phyloP scores from a whole-genome alignment of 1,140 invertebrate species.

The Drosophila asahinai region DNA sequence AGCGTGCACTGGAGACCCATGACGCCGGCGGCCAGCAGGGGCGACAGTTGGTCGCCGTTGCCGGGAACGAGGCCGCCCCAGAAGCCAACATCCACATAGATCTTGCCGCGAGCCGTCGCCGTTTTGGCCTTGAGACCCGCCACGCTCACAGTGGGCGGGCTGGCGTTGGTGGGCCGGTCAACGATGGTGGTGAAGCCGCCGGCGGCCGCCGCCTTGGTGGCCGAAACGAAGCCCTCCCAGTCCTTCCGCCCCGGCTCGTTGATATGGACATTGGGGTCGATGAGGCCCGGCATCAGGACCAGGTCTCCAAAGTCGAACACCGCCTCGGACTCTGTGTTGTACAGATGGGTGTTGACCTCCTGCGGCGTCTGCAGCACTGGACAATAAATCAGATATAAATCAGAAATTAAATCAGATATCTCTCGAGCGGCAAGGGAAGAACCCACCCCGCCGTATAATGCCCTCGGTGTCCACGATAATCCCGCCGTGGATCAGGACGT shows the following conservation, averaged over 20 bases:
- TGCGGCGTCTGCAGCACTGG: conserved; percentile 65
- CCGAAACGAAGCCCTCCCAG: conserved; percentile 90
- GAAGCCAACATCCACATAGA: conserved; percentile 90
- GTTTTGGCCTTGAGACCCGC: conserved; percentile 88
- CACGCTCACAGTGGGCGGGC: conserved; percentile 89
- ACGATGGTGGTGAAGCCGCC: conserved; percentile 91
- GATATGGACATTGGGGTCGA: conserved; percentile 95
- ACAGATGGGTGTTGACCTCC: conserved; percentile 80
- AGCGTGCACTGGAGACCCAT: conserved; percentile 92
- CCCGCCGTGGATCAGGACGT: conserved; percentile 68
- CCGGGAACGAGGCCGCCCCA: conserved; percentile 90
- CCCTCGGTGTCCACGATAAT: conserved; percentile 80
- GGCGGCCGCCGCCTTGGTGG: conserved; percentile 89
- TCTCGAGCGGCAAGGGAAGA: too few relatives aligned
- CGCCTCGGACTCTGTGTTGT: conserved; percentile 77
- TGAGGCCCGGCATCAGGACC: conserved; percentile 91
- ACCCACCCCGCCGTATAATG: conserved; percentile 65
- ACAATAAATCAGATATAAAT: too few relatives aligned
- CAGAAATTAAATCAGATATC: too few relatives aligned
- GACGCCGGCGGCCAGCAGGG: conserved; percentile 88
- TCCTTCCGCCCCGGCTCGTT: conserved; percentile 93
- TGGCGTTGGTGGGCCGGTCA: conserved; percentile 91
- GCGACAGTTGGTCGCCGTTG: conserved; percentile 86
- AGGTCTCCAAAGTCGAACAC: conserved; percentile 87
- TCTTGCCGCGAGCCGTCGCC: conserved; percentile 87